A percentile compares a stretch with the other conserved stretches of the same genome.
These are phyloP conservation scores for Sebastiscus albofasciatus DNA, from an alignment of 2,797 vertebrate species.

Conservation along the genomic window DNA sequence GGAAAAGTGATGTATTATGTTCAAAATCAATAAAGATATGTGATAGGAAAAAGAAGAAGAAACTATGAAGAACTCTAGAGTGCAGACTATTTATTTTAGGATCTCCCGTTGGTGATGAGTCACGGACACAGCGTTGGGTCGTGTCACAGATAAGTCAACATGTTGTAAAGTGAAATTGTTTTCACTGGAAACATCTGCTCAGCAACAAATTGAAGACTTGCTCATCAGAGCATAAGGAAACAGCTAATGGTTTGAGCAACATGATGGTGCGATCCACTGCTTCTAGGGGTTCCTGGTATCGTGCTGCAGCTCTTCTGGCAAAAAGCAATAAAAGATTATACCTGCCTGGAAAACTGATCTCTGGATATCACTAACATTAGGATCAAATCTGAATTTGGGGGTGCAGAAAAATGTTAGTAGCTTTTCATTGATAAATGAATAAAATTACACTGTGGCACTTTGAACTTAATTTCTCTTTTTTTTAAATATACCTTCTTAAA, in stretches of 20 bases:
- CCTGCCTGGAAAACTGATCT: neutral
- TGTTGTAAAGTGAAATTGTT: slow-evolving; percentile 76
- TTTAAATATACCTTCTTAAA: neutral
- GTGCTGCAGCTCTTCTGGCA: neutral
- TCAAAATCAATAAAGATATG: too few species aligned
- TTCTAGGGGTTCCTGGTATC: slow-evolving; percentile 50
- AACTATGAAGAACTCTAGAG: neutral
- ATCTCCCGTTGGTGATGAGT: neutral
- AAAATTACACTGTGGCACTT: neutral
- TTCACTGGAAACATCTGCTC: slow-evolving; percentile 66
- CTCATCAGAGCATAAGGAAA: slow-evolving; percentile 62
- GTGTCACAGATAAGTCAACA: slow-evolving; percentile 51
- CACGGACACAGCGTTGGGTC: neutral
- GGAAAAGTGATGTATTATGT: too few species aligned
- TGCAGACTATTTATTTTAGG: neutral
- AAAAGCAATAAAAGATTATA: neutral
- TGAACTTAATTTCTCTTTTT: neutral
- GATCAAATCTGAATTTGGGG: neutral
- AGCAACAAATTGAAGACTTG: slow-evolving; percentile 77
- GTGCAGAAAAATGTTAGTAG: neutral
- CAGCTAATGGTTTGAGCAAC: slow-evolving; percentile 60
- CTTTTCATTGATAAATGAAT: neutral
- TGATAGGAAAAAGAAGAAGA: neutral
- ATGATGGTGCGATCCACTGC: slow-evolving; percentile 62
- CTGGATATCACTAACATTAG: neutral